Conservation (phyloP, 2,797 vertebrate species). For the Simalia tracyae region DNA sequence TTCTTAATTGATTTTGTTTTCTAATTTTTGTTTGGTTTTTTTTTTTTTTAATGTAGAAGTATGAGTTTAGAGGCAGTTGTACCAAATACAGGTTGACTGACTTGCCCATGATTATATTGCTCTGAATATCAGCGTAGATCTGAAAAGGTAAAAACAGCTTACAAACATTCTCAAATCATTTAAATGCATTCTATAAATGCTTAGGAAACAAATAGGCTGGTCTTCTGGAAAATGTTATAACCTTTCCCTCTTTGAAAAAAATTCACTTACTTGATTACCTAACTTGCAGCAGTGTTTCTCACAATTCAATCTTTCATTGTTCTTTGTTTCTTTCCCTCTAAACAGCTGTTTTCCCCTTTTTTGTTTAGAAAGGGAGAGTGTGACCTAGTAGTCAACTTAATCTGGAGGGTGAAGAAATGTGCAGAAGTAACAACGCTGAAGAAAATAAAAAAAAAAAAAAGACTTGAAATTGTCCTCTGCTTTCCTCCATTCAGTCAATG, state of each 20-base stretch:
- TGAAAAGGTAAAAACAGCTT: background rate
- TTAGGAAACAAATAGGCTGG: background rate
- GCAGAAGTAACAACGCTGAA: background rate
- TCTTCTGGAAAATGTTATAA: background rate
- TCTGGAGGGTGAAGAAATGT: background rate
- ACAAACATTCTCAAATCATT: background rate
- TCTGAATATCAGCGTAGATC: background rate
- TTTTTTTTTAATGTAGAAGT: background rate
- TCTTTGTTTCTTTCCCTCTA: background rate
- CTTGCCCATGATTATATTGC: background rate
- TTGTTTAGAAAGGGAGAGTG: background rate
- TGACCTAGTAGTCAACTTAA: background rate
- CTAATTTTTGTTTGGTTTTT: background rate
- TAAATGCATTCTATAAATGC: background rate
- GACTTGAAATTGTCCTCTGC: background rate
- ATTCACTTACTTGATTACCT: background rate
- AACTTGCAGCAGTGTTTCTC: background rate
- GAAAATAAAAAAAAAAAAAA: background rate
- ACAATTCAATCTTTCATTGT: background rate
- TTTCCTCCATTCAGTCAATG: background rate
- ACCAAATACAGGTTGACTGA: background rate
- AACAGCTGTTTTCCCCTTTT: background rate
- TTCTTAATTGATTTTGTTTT: background rate
- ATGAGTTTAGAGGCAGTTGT: background rate
- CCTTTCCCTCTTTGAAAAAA: background rate